phyloP scores from a whole-genome alignment of 1,140 invertebrate genomes.

The Whitmania pigra region DNA sequence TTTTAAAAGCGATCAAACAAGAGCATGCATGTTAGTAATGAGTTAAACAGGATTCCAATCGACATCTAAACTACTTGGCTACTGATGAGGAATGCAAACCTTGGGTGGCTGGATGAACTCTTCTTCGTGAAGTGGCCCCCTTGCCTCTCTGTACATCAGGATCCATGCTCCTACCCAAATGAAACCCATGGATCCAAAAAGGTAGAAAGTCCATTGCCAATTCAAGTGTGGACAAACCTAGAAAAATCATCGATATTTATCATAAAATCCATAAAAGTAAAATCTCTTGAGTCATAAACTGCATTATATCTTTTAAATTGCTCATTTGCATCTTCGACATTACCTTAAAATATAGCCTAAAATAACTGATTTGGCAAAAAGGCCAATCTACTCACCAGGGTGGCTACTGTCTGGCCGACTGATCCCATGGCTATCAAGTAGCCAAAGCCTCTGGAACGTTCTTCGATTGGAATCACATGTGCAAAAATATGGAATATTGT shows the following conservation, averaged over 20 bases:
- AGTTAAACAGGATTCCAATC: not conserved
- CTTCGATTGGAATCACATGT: slow-evolving; percentile 59
- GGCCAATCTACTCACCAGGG: slow-evolving; percentile 48
- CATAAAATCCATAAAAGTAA: not conserved
- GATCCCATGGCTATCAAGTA: slow-evolving; percentile 62
- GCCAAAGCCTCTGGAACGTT: slow-evolving; percentile 61
- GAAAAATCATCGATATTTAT: slow-evolving; percentile 25
- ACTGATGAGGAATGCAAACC: slow-evolving; percentile 39
- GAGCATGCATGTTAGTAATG: not conserved
- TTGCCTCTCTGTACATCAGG: slow-evolving; percentile 48
- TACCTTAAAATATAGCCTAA: not conserved
- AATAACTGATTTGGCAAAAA: not conserved
- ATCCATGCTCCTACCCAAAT: slow-evolving; percentile 59
- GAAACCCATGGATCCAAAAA: slow-evolving; percentile 59
- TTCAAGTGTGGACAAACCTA: slow-evolving; percentile 49
- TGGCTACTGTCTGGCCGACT: slow-evolving; percentile 62
- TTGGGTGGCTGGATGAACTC: slow-evolving; percentile 55
- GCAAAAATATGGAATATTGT: slow-evolving; percentile 69
- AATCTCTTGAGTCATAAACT: not conserved
- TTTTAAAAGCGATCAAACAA: too few relatives aligned
- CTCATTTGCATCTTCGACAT: not conserved
- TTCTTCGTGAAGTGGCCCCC: slow-evolving; percentile 45
- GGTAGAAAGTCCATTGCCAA: slow-evolving; percentile 60
- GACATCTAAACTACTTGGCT: not conserved
- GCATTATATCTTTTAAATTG: too few relatives aligned